phyloP scores from a whole-genome alignment of 2,888 invertebrate species.

The Strigamia transsilvanica region DNA sequence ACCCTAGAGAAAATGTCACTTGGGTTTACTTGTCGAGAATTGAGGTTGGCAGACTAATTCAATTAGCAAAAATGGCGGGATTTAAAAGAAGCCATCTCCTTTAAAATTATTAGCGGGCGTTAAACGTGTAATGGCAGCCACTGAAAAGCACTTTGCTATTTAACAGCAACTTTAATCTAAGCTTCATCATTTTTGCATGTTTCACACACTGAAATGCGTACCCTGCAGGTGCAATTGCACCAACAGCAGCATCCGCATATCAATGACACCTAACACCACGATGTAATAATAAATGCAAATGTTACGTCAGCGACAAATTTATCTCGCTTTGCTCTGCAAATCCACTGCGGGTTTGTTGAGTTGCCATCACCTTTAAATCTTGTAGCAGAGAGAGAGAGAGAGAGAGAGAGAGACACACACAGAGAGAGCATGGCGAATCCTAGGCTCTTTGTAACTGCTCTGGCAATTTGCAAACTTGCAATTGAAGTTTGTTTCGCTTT shows the following conservation, averaged over 20 bases:
- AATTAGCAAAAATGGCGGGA: constrained; percentile 18
- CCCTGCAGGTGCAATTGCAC: constrained; percentile 41
- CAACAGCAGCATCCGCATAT: constrained; percentile 25
- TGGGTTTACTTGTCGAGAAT: neutral
- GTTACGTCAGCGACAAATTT: constrained; percentile 37
- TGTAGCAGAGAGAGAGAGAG: neutral
- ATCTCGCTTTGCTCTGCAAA: neutral
- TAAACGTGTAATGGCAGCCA: constrained; percentile 26
- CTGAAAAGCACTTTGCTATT: constrained; percentile 26
- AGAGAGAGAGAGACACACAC: neutral
- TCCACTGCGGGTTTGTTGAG: constrained; percentile 31
- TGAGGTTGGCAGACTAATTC: constrained; percentile 6
- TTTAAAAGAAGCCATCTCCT: constrained; percentile 15
- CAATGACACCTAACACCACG: constrained; percentile 1
- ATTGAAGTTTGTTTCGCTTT: constrained; percentile 49
- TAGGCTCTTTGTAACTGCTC: constrained; percentile 22
- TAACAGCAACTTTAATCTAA: constrained; percentile 44
- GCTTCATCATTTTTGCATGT: constrained; percentile 46
- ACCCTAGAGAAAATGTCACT: neutral
- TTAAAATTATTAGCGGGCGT: constrained; percentile 26
- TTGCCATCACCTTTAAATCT: constrained; percentile 16
- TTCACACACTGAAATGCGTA: constrained; percentile 18
- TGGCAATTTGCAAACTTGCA: constrained; percentile 44
- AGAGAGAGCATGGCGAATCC: constrained; percentile 16
- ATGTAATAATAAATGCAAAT: constrained; percentile 40